A percentile compares a stretch with the other conserved stretches of the same genome.
Conservation (phyloP, 2,888 invertebrate species). For the Gonocerus acuteangulatus region DNA sequence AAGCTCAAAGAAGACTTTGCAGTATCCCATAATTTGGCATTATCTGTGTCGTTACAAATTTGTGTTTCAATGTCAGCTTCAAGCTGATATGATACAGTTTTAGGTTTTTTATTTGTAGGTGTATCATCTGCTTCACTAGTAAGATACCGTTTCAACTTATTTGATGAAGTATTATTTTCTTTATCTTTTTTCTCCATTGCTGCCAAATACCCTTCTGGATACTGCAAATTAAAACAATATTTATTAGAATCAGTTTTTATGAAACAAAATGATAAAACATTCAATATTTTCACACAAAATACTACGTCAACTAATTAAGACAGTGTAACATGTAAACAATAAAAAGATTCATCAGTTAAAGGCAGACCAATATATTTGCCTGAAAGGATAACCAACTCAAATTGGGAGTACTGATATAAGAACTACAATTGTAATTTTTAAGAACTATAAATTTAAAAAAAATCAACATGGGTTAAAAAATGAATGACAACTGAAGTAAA, state of each 20-base stretch:
- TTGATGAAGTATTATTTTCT: conserved; percentile 15
- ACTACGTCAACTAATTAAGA: too few species aligned
- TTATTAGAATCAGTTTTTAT: too few species aligned
- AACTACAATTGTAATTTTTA: too few species aligned
- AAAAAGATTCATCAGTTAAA: too few species aligned
- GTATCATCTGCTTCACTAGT: not conserved
- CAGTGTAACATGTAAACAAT: too few species aligned
- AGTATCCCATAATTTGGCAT: conserved; percentile 61
- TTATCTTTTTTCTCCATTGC: conserved; percentile 51
- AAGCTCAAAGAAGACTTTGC: conserved; percentile 48
- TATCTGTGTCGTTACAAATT: conserved; percentile 53
- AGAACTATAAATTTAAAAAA: too few species aligned
- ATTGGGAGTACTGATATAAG: too few species aligned
- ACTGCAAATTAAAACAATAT: conserved; percentile 45
- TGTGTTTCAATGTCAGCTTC: conserved; percentile 43
- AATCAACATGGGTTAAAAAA: too few species aligned
- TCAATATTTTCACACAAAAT: not conserved
- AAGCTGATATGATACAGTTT: conserved; percentile 43
- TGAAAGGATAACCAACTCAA: too few species aligned
- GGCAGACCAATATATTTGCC: too few species aligned
- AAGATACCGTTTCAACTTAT: conserved; percentile 6
- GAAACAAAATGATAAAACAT: conserved; percentile 23
- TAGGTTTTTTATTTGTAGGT: conserved; percentile 43
- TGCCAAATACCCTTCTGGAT: conserved; percentile 65
- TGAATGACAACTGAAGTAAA: too few species aligned